Conservation (phyloP, 1,140 invertebrate species). For the Dendroctonus valens region DNA sequence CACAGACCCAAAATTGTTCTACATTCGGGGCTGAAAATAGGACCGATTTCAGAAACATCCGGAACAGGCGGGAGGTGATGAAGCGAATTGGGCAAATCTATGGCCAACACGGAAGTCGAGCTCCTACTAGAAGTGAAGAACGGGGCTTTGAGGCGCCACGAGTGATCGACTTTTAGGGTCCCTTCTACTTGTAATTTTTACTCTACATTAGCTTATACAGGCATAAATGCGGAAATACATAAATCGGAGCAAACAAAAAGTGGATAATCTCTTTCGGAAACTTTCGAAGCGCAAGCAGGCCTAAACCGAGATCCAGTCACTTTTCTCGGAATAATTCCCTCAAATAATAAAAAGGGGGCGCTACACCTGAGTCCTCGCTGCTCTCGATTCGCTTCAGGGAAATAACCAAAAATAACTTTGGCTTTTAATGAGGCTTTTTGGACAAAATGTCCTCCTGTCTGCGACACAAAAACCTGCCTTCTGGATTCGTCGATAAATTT, state of each 20-base stretch:
- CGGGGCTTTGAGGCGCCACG: conserved; percentile 16
- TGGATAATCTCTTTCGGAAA: conserved; percentile 3
- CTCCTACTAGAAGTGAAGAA: conserved; percentile 1
- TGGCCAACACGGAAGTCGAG: conserved; percentile 2
- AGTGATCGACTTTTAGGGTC: conserved; percentile 23
- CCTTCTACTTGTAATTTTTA: not conserved
- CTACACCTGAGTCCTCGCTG: not conserved
- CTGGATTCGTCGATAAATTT: conserved; percentile 11
- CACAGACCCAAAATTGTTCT: not conserved
- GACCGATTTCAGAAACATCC: conserved; percentile 11
- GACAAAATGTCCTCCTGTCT: no score
- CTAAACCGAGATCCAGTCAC: not conserved
- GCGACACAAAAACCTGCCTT: conserved; percentile 4
- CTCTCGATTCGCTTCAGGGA: no score
- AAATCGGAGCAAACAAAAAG: not conserved
- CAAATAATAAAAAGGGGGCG: not conserved
- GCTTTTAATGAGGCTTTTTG: no score
- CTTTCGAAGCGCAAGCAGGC: not conserved
- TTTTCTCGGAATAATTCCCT: not conserved
- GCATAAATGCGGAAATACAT: not conserved
- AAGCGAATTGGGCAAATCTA: conserved; percentile 24
- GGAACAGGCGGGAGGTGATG: conserved; percentile 2
- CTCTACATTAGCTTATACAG: not conserved
- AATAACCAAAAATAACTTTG: no score
- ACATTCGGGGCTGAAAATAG: not conserved